phyloP scores from a whole-genome alignment of 1,140 invertebrate genomes.

The Eriocheir sinensis region DNA sequence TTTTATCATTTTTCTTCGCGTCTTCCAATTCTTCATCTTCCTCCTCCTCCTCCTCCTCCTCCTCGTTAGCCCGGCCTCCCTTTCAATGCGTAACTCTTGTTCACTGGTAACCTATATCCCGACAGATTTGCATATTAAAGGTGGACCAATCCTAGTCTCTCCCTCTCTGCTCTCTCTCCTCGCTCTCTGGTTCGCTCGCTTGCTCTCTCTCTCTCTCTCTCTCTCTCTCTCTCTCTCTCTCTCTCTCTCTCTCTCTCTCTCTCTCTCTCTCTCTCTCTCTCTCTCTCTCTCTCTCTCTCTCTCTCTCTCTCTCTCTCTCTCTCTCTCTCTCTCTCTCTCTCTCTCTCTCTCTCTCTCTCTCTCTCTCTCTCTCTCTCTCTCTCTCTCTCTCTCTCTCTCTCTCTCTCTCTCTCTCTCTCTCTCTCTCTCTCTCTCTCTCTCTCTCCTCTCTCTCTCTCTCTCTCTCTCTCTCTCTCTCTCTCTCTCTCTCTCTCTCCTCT shows the following conservation, averaged over 20 bases:
- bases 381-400: background rate
- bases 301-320: no score
- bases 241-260: background rate
- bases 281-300: no score
- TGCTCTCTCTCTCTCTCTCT: background rate
- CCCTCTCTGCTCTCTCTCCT: background rate
- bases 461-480: background rate
- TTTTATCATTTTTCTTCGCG: no score
- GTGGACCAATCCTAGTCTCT: background rate
- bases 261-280: no score
- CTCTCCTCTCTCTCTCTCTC: background rate
- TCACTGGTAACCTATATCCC: background rate
- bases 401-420: background rate
- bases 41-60: no score
- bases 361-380: background rate
- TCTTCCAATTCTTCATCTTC: no score
- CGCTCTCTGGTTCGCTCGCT: background rate
- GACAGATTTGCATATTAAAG: background rate
- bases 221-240: slow-evolving; percentile 10
- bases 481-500: background rate
- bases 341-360: no score
- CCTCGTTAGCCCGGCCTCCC: background rate
- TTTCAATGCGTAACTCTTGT: background rate
- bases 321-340: no score
- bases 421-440: slow-evolving; percentile 10